These are phyloP conservation scores for Odobenus rosmarus DNA, from an alignment of 2,113 vertebrate species.

Conservation along the genomic window DNA sequence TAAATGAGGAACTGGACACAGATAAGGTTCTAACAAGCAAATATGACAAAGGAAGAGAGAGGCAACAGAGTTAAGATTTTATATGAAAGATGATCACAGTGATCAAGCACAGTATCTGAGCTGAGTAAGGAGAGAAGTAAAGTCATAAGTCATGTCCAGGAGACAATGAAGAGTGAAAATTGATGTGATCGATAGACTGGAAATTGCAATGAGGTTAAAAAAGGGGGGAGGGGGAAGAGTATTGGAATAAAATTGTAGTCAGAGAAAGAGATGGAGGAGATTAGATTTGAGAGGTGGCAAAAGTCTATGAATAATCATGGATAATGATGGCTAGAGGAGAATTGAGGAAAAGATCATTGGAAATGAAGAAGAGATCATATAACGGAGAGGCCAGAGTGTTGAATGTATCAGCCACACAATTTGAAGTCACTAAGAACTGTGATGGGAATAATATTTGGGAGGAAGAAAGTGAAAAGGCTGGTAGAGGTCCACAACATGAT, in stretches of 20 bases:
- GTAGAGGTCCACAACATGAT: background rate
- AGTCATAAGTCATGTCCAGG: background rate
- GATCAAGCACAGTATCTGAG: background rate
- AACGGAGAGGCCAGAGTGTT: background rate
- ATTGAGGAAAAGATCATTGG: background rate
- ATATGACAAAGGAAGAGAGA: background rate
- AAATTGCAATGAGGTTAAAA: background rate
- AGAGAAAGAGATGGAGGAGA: background rate
- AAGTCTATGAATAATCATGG: background rate
- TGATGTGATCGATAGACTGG: background rate
- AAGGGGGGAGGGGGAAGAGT: background rate
- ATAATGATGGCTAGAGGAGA: background rate
- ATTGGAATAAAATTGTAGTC: background rate
- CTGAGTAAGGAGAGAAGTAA: background rate
- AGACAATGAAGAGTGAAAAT: background rate
- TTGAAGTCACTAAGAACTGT: background rate
- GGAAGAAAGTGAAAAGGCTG: background rate
- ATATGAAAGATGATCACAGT: background rate
- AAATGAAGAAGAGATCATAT: background rate
- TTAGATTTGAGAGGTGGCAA: background rate
- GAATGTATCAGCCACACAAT: background rate
- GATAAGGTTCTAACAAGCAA: background rate
- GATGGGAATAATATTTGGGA: background rate
- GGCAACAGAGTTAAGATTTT: conserved; percentile 24
- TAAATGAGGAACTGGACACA: background rate